Conservation (phyloP, 2,113 vertebrate species). For the Gobio gobio region DNA sequence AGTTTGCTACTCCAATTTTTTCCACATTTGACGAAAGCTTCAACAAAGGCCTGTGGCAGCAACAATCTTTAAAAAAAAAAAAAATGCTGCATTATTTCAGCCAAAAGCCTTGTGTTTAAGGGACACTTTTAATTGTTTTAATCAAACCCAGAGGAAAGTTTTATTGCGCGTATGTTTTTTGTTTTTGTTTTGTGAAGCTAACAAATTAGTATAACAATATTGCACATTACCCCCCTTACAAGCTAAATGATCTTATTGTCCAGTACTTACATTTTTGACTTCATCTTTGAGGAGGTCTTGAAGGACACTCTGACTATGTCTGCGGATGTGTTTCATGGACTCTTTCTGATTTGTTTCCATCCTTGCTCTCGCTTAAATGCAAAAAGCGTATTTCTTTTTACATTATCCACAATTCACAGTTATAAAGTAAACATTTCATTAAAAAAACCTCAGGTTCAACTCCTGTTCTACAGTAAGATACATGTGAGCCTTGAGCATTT, state of each 20-base stretch:
- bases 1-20: neutral
- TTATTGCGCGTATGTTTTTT: neutral
- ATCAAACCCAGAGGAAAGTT: neutral
- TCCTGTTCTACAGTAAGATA: slow-evolving; percentile 15
- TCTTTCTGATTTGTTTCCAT: slow-evolving; percentile 60
- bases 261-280: slow-evolving; percentile 61
- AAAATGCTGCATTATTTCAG: neutral
- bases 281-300: slow-evolving; percentile 61
- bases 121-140: neutral
- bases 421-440: neutral
- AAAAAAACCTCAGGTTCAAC: neutral
- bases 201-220: neutral
- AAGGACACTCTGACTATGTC: slow-evolving; percentile 65
- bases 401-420: neutral
- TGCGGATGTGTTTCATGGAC: slow-evolving; percentile 60
- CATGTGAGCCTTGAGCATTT: slow-evolving; percentile 46
- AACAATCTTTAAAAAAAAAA: neutral
- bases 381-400: neutral
- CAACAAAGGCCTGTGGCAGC: neutral
- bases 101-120: neutral
- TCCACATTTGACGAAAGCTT: neutral
- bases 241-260: neutral
- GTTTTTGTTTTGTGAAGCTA: neutral
- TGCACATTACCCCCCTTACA: too few relatives aligned
- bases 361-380: slow-evolving; percentile 1